These are phyloP conservation scores for Sinocyclocheilus rhinocerous DNA, from an alignment of 2,113 vertebrate species.

Conservation along the genomic window DNA sequence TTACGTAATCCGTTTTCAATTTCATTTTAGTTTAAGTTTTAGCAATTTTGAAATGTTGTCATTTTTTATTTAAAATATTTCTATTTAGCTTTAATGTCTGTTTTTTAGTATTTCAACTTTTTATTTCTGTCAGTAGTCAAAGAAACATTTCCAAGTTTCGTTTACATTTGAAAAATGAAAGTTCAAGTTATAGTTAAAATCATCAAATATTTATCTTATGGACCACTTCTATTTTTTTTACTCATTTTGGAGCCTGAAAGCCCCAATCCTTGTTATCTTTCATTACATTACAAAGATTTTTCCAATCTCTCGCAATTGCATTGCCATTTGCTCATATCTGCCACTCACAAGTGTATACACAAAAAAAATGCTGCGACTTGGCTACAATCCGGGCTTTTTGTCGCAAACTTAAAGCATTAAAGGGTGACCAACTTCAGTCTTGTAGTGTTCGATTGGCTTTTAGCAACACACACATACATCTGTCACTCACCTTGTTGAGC, in stretches of 20 bases:
- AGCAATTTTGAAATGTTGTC: too few relatives aligned
- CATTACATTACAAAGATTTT: too few relatives aligned
- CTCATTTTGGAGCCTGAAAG: too few relatives aligned
- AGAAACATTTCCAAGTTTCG: too few relatives aligned
- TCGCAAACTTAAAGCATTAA: background rate
- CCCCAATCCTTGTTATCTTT: too few relatives aligned
- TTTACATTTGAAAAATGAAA: too few relatives aligned
- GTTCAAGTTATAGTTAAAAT: background rate
- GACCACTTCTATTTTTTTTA: too few relatives aligned
- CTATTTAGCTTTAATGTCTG: background rate
- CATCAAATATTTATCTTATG: too few relatives aligned
- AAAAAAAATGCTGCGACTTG: background rate
- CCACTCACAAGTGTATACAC: background rate
- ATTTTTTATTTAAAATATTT: background rate
- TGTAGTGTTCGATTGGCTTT: background rate
- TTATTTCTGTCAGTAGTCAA: too few relatives aligned
- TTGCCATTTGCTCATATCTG: background rate
- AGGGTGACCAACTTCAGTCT: background rate
- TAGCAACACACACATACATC: constrained; percentile 61
- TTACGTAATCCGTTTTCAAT: too few relatives aligned
- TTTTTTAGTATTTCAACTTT: background rate
- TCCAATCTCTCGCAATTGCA: background rate
- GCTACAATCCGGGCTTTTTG: background rate
- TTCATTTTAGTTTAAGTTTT: too few relatives aligned
- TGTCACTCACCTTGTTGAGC: constrained; percentile 79